Percentiles rank a stretch among this genome's conserved stretches.
These are phyloP conservation scores for Microcebus tavaratra DNA, from an alignment of 2,113 vertebrate genomes.

Conservation along the genomic window DNA sequence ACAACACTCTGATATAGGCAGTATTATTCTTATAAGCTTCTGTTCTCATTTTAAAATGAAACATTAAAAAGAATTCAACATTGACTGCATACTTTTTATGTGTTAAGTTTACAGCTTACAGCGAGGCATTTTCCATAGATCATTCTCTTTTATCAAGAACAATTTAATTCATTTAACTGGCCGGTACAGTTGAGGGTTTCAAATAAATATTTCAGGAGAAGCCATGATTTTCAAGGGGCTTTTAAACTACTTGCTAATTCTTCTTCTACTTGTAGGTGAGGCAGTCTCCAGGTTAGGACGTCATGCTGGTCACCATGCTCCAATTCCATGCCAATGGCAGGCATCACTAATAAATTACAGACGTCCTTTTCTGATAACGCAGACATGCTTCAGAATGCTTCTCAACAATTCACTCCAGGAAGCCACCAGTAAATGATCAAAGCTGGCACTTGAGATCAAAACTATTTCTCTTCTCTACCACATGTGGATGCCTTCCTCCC, in stretches of 20 bases:
- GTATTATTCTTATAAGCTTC: not conserved
- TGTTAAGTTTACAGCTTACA: not conserved
- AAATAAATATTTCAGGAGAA: not conserved
- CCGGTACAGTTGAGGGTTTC: not conserved
- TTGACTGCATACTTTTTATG: not conserved
- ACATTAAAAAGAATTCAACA: not conserved
- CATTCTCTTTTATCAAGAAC: not conserved
- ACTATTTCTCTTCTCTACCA: not conserved
- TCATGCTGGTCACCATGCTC: accelerated
- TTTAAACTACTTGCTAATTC: not conserved
- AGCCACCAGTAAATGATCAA: not conserved
- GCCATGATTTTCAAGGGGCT: not conserved
- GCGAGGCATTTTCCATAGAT: accelerated
- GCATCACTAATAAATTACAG: not conserved
- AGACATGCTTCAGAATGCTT: not conserved
- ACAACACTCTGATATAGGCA: not conserved
- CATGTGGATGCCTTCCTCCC: not conserved
- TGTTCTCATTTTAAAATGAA: not conserved
- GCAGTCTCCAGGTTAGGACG: not conserved
- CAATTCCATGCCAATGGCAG: not conserved
- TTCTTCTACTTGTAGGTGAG: not conserved
- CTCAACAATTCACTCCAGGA: not conserved
- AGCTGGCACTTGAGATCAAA: not conserved
- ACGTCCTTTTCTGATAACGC: not conserved
- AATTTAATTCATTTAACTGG: not conserved